A percentile compares a stretch with the other conserved stretches of the same genome.
phyloP scores from a whole-genome alignment of 1,140 invertebrate genomes.

The Trachymyrmex cornetzi region DNA sequence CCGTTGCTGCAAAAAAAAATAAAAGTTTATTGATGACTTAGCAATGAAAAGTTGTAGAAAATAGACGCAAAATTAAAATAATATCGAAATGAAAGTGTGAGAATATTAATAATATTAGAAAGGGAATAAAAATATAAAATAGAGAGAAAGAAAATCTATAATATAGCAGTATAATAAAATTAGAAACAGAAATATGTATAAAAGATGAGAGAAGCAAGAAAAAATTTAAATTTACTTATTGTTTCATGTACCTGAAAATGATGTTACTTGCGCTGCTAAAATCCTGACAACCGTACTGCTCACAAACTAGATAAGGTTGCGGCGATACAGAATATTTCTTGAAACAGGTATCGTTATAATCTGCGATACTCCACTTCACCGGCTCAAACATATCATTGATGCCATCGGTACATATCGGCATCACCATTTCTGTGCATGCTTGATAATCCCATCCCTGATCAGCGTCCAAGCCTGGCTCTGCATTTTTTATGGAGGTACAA shows the following conservation, averaged over 20 bases:
- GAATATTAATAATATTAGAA: not conserved
- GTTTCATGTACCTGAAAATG: conserved; percentile 90
- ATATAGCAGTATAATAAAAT: not conserved
- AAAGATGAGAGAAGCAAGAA: not conserved
- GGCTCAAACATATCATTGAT: conserved; percentile 94
- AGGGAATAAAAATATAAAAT: conserved; percentile 23
- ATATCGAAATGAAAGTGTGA: not conserved
- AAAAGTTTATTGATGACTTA: not conserved
- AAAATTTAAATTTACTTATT: not conserved
- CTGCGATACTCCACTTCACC: conserved; percentile 91
- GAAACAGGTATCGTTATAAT: conserved; percentile 90
- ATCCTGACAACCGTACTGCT: conserved; percentile 94
- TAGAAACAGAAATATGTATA: not conserved
- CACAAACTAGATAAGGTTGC: conserved; percentile 89
- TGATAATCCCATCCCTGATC: conserved; percentile 90
- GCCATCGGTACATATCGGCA: conserved; percentile 95
- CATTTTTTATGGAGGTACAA: conserved; percentile 89
- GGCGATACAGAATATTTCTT: conserved; percentile 91
- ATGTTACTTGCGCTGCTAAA: conserved; percentile 92
- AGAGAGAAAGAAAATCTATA: not conserved
- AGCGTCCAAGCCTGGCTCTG: conserved; percentile 88
- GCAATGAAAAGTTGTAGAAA: not conserved
- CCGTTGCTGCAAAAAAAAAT: conserved; percentile 91
- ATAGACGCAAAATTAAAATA: not conserved
- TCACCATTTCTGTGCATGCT: conserved; percentile 98